Evolutionary conservation across 2,797 vertebrate genomes (phyloP).

Genomic region (Simalia tracyae): DNA sequence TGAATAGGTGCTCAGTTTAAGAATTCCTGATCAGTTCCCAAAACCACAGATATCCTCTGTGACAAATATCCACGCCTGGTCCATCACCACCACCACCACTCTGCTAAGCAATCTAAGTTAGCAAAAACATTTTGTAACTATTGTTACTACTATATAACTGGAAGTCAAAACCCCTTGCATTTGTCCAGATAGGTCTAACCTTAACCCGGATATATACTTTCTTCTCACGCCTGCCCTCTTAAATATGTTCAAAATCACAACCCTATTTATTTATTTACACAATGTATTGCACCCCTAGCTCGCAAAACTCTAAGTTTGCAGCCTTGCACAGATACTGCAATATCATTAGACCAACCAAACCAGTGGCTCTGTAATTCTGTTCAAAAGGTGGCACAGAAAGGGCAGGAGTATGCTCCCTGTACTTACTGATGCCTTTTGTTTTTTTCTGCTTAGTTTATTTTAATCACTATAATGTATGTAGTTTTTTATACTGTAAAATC

Average conservation of each 20-base stretch:
- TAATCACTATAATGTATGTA: not conserved
- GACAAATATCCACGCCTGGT: not conserved
- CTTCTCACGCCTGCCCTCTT: not conserved
- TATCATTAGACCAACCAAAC: slow-evolving; percentile 5
- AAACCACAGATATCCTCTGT: not conserved
- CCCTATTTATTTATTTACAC: not conserved
- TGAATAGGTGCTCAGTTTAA: not conserved
- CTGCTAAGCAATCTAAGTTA: not conserved
- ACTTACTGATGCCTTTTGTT: not conserved
- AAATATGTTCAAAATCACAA: not conserved
- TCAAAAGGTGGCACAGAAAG: not conserved
- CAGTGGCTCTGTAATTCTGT: not conserved
- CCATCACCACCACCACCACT: no score
- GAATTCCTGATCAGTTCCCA: not conserved
- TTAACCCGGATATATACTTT: not conserved
- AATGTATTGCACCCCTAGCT: not conserved
- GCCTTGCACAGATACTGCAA: not conserved
- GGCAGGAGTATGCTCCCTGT: not conserved
- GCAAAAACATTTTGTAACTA: not conserved
- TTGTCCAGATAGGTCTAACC: not conserved
- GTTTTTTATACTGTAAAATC: not conserved
- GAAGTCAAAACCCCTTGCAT: not conserved
- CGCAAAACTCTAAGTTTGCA: not conserved
- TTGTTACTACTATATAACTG: not conserved
- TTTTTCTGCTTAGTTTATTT: not conserved